phyloP scores from a whole-genome alignment of 2,797 vertebrate species.

The Leptatherina wallacei region DNA sequence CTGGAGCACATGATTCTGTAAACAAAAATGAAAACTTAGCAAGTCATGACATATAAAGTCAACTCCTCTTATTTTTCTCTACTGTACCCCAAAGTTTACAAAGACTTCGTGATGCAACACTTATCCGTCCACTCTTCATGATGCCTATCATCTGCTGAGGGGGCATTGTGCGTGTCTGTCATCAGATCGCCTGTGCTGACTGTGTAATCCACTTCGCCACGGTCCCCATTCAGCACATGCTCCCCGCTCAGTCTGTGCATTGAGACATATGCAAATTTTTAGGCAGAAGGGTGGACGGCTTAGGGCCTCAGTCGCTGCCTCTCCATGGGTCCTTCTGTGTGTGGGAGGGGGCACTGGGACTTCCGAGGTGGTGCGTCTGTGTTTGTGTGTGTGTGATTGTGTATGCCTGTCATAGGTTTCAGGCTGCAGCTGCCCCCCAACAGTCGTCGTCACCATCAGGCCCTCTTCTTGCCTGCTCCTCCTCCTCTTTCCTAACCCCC shows the following conservation, averaged over 20 bases:
- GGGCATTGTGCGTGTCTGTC: constrained; percentile 83
- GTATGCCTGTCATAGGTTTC: constrained; percentile 65
- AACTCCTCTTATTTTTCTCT: constrained; percentile 29
- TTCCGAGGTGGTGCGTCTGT: constrained; percentile 63
- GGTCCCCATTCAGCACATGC: constrained; percentile 85
- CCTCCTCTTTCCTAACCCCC: constrained; percentile 35
- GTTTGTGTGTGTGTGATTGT: constrained; percentile 47
- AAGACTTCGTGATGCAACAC: constrained; percentile 63
- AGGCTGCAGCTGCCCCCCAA: constrained; percentile 82
- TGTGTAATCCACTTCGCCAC: constrained; percentile 85
- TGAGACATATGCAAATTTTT: constrained; percentile 84
- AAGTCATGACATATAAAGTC: constrained; percentile 32
- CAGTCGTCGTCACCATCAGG: constrained; percentile 75
- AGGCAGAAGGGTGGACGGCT: constrained; percentile 83
- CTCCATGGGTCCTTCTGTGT: constrained; percentile 79
- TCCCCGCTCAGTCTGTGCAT: constrained; percentile 83
- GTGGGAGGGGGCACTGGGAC: constrained; percentile 72
- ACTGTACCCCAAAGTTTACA: constrained; percentile 57
- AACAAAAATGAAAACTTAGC: constrained; percentile 28
- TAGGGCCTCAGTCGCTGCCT: constrained; percentile 80
- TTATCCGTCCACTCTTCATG: constrained; percentile 72
- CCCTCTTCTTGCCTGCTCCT: constrained; percentile 62
- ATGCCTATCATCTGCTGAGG: constrained; percentile 82
- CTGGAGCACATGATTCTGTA: constrained; percentile 6
- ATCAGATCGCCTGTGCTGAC: constrained; percentile 83